Evolutionary conservation across 2,797 vertebrate species (phyloP).

Genomic region (Pygocentrus nattereri): DNA sequence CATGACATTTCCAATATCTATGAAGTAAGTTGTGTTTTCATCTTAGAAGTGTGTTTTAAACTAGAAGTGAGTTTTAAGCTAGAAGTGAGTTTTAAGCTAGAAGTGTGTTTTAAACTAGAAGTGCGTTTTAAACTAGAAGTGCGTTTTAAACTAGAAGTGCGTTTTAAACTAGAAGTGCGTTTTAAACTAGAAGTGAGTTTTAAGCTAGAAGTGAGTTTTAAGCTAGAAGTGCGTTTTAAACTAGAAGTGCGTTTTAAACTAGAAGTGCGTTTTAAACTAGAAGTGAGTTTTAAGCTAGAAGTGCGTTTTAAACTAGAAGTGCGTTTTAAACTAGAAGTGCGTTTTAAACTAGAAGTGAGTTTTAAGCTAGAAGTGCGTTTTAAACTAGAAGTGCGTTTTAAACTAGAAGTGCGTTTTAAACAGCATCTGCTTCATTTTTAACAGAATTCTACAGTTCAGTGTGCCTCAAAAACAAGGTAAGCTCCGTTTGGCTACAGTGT

Average conservation of each 20-base stretch:
- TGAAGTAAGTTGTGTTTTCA: constrained; percentile 23
- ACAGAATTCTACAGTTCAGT: constrained; percentile 17
- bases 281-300: not conserved
- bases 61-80: too few species aligned
- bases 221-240: not conserved
- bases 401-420: not conserved
- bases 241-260: not conserved
- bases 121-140: not conserved
- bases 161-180: not conserved
- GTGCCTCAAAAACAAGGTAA: constrained; percentile 2
- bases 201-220: too few species aligned
- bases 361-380: not conserved
- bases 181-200: too few species aligned
- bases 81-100: not conserved
- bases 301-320: not conserved
- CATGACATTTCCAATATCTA: not conserved
- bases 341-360: not conserved
- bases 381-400: not conserved
- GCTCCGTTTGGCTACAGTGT: not conserved
- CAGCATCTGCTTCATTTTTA: not conserved
- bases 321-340: not conserved
- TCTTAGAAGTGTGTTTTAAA: too few species aligned
- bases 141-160: not conserved
- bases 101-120: not conserved
- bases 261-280: not conserved